Evolutionary conservation across 2,113 vertebrate genomes (phyloP).

Genomic region (Megaceryle torquata): DNA sequence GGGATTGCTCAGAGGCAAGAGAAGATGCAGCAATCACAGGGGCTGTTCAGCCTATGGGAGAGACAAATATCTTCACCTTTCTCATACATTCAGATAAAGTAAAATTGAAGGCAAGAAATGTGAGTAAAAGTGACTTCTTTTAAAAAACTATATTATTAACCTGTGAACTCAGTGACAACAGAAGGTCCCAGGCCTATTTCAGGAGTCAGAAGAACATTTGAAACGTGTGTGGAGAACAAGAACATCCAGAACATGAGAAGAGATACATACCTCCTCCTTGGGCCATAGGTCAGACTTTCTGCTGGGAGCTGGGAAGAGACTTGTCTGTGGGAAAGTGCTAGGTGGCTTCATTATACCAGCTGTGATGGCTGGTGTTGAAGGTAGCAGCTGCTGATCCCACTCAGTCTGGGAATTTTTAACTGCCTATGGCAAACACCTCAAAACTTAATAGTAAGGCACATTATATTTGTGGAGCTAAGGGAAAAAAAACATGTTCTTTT

Average conservation of each 20-base stretch:
- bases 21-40: no score
- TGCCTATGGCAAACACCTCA: neutral
- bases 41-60: neutral
- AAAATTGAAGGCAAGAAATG: neutral
- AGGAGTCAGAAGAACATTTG: neutral
- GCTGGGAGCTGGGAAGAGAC: neutral
- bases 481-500: neutral
- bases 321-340: neutral
- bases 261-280: neutral
- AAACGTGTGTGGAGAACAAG: neutral
- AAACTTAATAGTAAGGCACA: neutral
- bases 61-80: neutral
- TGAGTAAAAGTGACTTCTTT: neutral
- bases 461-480: neutral
- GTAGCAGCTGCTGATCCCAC: accelerated
- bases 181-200: neutral
- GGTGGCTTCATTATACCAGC: neutral
- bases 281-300: neutral
- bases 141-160: neutral
- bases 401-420: neutral
- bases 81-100: neutral
- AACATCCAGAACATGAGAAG: no score
- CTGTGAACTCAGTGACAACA: neutral
- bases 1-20: neutral
- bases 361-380: no score